Evolutionary conservation across 2,888 invertebrate species (phyloP).

Genomic region (Saturnia japonica): DNA sequence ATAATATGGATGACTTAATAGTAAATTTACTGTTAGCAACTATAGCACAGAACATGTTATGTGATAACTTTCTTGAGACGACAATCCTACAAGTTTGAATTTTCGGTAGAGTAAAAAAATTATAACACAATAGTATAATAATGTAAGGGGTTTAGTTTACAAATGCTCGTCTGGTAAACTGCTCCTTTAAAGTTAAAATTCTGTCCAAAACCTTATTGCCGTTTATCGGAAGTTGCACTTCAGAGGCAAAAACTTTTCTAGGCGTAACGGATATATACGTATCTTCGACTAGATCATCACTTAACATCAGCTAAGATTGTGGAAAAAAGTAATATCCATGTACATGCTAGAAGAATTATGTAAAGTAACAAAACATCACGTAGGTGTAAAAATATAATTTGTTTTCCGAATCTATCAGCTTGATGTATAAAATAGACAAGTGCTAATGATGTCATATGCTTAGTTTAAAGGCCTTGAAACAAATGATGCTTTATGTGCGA

Average conservation of each 20-base stretch:
- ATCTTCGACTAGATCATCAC: too few relatives aligned
- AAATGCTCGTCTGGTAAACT: neutral
- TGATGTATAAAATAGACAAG: neutral
- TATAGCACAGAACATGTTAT: too few relatives aligned
- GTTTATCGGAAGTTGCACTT: neutral
- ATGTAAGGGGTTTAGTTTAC: neutral
- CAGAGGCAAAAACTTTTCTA: too few relatives aligned
- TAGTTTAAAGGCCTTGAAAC: constrained; percentile 13
- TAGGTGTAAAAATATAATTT: neutral
- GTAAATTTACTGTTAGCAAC: too few relatives aligned
- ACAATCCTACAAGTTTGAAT: neutral
- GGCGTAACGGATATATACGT: too few relatives aligned
- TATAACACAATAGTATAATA: neutral
- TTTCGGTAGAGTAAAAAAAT: neutral
- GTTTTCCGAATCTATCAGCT: neutral
- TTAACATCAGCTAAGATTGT: too few relatives aligned
- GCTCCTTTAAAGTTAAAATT: neutral
- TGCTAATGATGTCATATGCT: constrained; percentile 13
- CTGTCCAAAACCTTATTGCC: neutral
- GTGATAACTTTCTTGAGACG: too few relatives aligned
- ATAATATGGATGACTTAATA: too few relatives aligned
- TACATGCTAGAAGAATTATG: neutral
- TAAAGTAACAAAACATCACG: neutral
- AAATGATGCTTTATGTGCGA: neutral
- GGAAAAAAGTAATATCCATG: too few relatives aligned